Base-by-base conservation (phyloP, 2,113 vertebrate genomes). In the Labeo catla region DNA sequence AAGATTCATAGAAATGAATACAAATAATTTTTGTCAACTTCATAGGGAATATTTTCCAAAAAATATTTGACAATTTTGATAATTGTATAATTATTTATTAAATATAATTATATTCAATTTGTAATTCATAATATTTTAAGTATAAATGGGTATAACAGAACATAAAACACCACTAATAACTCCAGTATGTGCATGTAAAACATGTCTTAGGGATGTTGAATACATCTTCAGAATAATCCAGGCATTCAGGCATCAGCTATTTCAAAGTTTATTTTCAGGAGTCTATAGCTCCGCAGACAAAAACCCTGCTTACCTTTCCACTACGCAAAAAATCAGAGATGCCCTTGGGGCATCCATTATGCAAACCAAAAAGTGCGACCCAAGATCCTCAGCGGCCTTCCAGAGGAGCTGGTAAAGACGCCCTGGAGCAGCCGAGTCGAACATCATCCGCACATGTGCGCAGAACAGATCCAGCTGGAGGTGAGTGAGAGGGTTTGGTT, bases 401-500 rank as follows among this genome's bases (percentile, higher is more conserved):
- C 16, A 21, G 15, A 82, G 3, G 80, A 82, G 63, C 63, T 50
- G 77, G 61, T 68, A 13, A 50, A 82, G 80, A 82, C 28, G 47
- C 47, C 47, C 80, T 21, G 19, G 43, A 82, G 81, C 81, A 21
- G 63, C 81, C 34, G 23, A 50, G 45, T 23, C 34, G 45, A 82
- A 19, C 59, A 52, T 49, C 76, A 52, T 70, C 59, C 34, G 4
- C 19, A 68, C 63, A 54, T 85, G 61, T 68, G 74, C 2, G 2
- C 0, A 78, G 61, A 65, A 21, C 73, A 85, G 47, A 85, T 85
- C 81, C 65, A 70, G 82, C 82, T 81, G 43, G 47, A 57, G 52
- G 23, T 83, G 65, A 61, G 65, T 50, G 43, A 0, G n/a, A 21
- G 68, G 86, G 89, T 90, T 76, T 45, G 79, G 28, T 70, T 83